Evolutionary conservation across 2,113 vertebrate genomes (phyloP).

Genomic region (Heterotilapia buettikoferi): DNA sequence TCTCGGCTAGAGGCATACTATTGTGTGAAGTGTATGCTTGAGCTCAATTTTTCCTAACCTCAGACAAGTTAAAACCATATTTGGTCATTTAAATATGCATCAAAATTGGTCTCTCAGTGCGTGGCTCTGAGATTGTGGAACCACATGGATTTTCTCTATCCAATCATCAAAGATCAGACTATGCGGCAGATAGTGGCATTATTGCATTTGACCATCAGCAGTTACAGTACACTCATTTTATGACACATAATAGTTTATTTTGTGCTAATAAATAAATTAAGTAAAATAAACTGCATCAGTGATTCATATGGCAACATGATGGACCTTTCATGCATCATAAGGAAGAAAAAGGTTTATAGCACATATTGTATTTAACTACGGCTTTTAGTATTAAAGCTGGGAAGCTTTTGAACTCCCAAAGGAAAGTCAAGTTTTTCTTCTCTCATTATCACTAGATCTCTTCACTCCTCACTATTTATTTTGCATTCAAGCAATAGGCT

Average conservation of each 20-base stretch:
- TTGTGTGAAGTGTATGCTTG: not conserved
- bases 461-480: not conserved
- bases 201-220: not conserved
- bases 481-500: not conserved
- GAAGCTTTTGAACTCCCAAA: not conserved
- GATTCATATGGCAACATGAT: not conserved
- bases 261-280: not conserved
- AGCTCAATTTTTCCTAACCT: not conserved
- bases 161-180: not conserved
- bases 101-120: not conserved
- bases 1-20: accelerated
- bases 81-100: not conserved
- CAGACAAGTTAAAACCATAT: not conserved
- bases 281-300: not conserved
- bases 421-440: not conserved
- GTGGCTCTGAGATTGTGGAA: not conserved
- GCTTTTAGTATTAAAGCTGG: not conserved
- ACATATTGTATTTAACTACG: not conserved
- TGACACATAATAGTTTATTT: not conserved
- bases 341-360: not conserved
- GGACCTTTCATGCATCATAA: not conserved
- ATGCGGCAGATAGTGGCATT: not conserved
- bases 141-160: not conserved
- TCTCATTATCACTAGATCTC: not conserved
- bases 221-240: not conserved